Conservation (phyloP, 2,113 vertebrate genomes). For the human (Homo sapiens) region DNA sequence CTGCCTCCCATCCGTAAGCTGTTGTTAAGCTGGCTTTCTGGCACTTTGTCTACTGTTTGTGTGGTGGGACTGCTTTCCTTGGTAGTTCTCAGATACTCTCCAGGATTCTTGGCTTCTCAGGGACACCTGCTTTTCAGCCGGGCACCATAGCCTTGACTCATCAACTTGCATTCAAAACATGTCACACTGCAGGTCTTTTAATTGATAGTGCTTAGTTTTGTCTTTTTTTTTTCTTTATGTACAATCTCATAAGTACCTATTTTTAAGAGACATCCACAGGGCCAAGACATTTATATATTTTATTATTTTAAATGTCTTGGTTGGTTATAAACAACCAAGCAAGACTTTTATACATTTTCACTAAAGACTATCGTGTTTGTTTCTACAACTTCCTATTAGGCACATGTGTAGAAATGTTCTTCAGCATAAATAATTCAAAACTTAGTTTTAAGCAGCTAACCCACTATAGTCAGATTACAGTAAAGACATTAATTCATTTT, state of each 20-base stretch:
- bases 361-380: not conserved
- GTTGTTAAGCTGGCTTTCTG: too few relatives aligned
- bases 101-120: too few relatives aligned
- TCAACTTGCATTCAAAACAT: too few relatives aligned
- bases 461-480: not conserved
- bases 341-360: conserved; percentile 1
- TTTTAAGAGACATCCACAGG: not conserved
- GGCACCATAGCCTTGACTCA: too few relatives aligned
- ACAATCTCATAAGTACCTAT: not conserved
- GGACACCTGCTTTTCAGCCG: too few relatives aligned
- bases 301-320: not conserved
- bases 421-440: conserved; percentile 32
- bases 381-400: not conserved
- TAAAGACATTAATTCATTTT: not conserved
- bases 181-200: not conserved
- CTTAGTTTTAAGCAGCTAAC: not conserved
- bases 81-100: too few relatives aligned
- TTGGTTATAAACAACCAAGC: not conserved
- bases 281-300: not conserved
- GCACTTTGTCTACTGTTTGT: too few relatives aligned
- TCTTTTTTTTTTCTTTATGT: not conserved
- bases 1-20: too few relatives aligned
- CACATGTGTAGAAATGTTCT: conserved; percentile 17
- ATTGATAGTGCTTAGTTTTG: not conserved
- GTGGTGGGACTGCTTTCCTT: too few relatives aligned